Evolutionary conservation across 2,113 vertebrate species (phyloP).

Genomic region (Saguinus imperator): DNA sequence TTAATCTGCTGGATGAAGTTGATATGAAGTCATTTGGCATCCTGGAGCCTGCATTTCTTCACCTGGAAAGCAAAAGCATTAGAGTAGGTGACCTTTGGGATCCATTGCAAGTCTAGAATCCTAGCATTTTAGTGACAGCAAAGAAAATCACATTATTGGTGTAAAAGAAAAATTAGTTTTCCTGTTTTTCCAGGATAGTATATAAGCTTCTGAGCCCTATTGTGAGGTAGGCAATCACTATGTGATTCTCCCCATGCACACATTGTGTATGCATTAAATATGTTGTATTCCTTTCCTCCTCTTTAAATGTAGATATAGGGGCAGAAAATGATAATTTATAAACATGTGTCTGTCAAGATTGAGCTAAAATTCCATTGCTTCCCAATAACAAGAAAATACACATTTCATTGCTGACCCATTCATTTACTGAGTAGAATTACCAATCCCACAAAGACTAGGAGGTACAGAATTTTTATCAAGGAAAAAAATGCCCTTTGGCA

Average conservation of each 20-base stretch:
- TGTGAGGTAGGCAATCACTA: no score
- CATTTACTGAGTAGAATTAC: not conserved
- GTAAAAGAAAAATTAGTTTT: not conserved
- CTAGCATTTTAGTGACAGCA: not conserved
- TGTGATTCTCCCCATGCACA: no score
- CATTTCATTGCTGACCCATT: not conserved
- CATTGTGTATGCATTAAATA: no score
- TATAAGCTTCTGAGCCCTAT: no score
- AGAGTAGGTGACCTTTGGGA: not conserved
- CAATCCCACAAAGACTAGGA: not conserved
- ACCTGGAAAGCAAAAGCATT: not conserved
- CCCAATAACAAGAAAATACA: conserved; percentile 1
- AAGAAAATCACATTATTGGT: not conserved
- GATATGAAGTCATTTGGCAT: not conserved
- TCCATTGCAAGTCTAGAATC: not conserved
- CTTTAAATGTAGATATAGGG: no score
- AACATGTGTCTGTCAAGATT: not conserved
- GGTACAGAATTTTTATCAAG: not conserved
- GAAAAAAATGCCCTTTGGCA: not conserved
- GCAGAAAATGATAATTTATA: not conserved
- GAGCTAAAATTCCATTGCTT: conserved; percentile 27
- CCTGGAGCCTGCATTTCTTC: not conserved
- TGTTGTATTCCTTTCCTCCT: no score
- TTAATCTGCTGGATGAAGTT: not conserved
- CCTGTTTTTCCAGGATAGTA: no score